phyloP scores from a whole-genome alignment of 1,140 invertebrate genomes.

The Drosophila kikkawai region DNA sequence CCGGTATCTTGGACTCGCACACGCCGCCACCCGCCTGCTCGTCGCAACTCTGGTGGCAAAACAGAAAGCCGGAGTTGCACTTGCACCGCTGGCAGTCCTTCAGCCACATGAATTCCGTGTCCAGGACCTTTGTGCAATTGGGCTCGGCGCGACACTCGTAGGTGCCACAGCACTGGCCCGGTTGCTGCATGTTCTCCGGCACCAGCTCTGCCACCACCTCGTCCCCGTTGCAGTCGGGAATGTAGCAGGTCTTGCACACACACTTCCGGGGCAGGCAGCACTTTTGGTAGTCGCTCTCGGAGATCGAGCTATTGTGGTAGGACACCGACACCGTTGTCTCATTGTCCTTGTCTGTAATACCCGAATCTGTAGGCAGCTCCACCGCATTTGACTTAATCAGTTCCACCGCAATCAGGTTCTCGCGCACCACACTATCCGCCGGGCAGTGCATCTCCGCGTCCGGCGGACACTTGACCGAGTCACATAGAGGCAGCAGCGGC shows the following conservation, averaged over 20 bases:
- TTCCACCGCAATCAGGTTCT: slow-evolving; percentile 54
- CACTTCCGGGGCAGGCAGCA: slow-evolving; percentile 77
- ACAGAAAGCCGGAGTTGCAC: slow-evolving; percentile 57
- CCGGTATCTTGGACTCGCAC: slow-evolving; percentile 71
- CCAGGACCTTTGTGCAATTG: slow-evolving; percentile 63
- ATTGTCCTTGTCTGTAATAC: neutral
- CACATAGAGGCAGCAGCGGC: slow-evolving; percentile 58
- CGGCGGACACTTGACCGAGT: slow-evolving; percentile 67
- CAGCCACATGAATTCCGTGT: slow-evolving; percentile 71
- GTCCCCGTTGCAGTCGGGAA: slow-evolving; percentile 59
- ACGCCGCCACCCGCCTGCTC: slow-evolving; percentile 49
- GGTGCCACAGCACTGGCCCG: slow-evolving; percentile 73
- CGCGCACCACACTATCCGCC: slow-evolving; percentile 69
- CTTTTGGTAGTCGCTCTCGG: slow-evolving; percentile 55
- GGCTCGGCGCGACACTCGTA: slow-evolving; percentile 69
- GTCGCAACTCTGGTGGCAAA: slow-evolving; percentile 75
- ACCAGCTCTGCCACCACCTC: slow-evolving; percentile 66
- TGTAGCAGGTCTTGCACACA: slow-evolving; percentile 73
- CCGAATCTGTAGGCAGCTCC: slow-evolving; percentile 15
- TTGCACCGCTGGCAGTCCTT: slow-evolving; percentile 69
- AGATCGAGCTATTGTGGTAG: slow-evolving; percentile 44
- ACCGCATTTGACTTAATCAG: slow-evolving; percentile 56
- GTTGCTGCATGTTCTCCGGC: slow-evolving; percentile 66
- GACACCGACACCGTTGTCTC: neutral
- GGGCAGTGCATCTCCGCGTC: slow-evolving; percentile 75